Conservation (phyloP, 1,140 invertebrate genomes). For the Teleopsis dalmanni region DNA sequence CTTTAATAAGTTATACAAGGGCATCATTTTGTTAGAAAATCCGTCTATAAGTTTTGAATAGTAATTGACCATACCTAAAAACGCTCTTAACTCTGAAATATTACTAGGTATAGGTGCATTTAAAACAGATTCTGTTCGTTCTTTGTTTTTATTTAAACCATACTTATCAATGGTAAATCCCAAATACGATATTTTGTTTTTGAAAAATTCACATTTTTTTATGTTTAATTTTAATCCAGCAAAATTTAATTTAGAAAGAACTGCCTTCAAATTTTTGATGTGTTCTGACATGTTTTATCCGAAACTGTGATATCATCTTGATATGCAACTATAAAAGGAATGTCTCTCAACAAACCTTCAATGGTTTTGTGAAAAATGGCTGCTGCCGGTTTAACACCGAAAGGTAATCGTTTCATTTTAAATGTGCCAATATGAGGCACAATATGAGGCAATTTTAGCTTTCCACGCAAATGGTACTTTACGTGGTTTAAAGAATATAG, state of each 20-base stretch:
- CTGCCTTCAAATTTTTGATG: background rate
- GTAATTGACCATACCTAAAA: slow-evolving; percentile 30
- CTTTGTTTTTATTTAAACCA: slow-evolving; percentile 18
- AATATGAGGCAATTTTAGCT: slow-evolving; percentile 17
- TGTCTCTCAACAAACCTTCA: slow-evolving; percentile 23
- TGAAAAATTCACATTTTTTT: slow-evolving; percentile 22
- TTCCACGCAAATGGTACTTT: slow-evolving; percentile 19
- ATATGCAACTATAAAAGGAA: slow-evolving; percentile 24
- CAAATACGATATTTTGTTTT: slow-evolving; percentile 29
- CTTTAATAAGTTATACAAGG: slow-evolving; percentile 29
- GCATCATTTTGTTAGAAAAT: slow-evolving; percentile 21
- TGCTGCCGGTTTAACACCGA: slow-evolving; percentile 21
- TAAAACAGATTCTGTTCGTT: slow-evolving; percentile 19
- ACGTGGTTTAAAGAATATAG: slow-evolving; percentile 25
- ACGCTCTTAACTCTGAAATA: slow-evolving; percentile 23
- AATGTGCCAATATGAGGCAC: slow-evolving; percentile 25
- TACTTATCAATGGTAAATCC: slow-evolving; percentile 30
- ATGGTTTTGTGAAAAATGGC: slow-evolving; percentile 35
- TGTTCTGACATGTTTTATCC: slow-evolving; percentile 8
- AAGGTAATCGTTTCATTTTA: slow-evolving; percentile 25
- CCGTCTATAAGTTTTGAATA: slow-evolving; percentile 37
- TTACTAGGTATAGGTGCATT: slow-evolving; percentile 18
- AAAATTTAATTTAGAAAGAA: background rate
- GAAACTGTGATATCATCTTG: slow-evolving; percentile 16
- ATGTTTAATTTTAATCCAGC: slow-evolving; percentile 21